A percentile compares a stretch with the other conserved stretches of the same genome.
Evolutionary conservation across 2,113 vertebrate species (phyloP).

Genomic region (Vombatus ursinus): DNA sequence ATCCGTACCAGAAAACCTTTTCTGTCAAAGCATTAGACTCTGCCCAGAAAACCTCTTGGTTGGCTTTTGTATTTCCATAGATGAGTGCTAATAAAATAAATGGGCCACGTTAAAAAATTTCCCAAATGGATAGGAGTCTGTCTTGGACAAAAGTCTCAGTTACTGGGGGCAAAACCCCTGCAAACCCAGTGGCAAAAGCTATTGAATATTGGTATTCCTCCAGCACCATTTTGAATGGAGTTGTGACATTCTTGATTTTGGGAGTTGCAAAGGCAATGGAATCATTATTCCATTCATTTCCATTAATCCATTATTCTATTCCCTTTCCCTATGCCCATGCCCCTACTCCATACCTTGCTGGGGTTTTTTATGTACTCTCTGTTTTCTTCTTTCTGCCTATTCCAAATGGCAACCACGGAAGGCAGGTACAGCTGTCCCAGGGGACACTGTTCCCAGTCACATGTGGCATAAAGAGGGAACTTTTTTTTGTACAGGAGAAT

Average conservation of each 20-base stretch:
- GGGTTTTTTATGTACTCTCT: neutral
- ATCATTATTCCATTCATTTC: neutral
- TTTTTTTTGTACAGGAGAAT: neutral
- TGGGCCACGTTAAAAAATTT: constrained; percentile 34
- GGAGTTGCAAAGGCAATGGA: neutral
- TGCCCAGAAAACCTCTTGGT: neutral
- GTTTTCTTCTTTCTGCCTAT: neutral
- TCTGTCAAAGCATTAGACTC: constrained; percentile 21
- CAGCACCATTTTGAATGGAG: neutral
- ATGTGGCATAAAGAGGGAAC: neutral
- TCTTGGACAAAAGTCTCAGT: constrained; percentile 32
- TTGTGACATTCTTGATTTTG: constrained; percentile 22
- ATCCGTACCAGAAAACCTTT: constrained; percentile 31
- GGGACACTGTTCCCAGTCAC: neutral
- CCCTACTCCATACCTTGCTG: neutral
- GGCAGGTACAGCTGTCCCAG: neutral
- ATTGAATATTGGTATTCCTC: neutral
- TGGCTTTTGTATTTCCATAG: constrained; percentile 16
- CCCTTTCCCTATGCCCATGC: neutral
- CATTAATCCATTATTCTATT: neutral
- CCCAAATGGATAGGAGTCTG: constrained; percentile 46
- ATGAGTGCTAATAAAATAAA: neutral
- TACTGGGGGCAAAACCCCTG: constrained; percentile 33
- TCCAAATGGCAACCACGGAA: neutral
- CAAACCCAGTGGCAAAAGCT: constrained; percentile 7